Evolutionary conservation across 2,113 vertebrate genomes (phyloP).

Genomic region (Alectura lathami): DNA sequence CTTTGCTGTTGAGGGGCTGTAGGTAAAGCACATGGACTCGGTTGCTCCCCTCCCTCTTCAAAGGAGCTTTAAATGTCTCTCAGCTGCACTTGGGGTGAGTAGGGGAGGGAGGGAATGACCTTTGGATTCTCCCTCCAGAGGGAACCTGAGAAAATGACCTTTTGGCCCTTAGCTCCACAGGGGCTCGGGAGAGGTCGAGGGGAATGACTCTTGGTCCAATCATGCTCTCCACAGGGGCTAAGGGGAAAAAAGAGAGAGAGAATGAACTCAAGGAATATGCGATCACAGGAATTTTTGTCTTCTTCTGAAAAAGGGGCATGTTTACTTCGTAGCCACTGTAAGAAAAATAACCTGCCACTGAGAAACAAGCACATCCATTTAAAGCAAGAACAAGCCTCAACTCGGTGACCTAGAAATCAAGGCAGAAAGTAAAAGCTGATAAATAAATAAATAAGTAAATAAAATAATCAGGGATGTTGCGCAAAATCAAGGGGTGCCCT

Average conservation of each 20-base stretch:
- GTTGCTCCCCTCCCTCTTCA: not conserved
- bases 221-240: conserved; percentile 45
- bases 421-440: conserved; percentile 38
- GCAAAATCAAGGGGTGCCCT: conserved; percentile 51
- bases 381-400: conserved; percentile 21
- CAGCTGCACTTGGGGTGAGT: conserved; percentile 17
- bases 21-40: not conserved
- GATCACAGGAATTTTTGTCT: conserved; percentile 5
- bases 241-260: not conserved
- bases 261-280: not conserved
- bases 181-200: conserved; percentile 64
- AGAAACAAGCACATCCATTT: conserved; percentile 31
- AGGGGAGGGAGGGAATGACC: conserved; percentile 46
- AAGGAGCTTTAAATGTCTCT: conserved; percentile 27
- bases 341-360: not conserved
- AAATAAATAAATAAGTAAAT: conserved; percentile 67
- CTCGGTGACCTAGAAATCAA: conserved; percentile 67
- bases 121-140: conserved; percentile 62
- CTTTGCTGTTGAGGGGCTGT: not conserved
- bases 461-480: conserved; percentile 39
- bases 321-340: not conserved
- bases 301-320: conserved; percentile 47
- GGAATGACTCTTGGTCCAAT: conserved; percentile 49
- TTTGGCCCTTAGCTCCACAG: conserved; percentile 56
- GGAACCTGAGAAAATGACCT: conserved; percentile 76